Evolutionary conservation across 1,140 invertebrate species (phyloP).

Genomic region (Drosophila grimshawi): DNA sequence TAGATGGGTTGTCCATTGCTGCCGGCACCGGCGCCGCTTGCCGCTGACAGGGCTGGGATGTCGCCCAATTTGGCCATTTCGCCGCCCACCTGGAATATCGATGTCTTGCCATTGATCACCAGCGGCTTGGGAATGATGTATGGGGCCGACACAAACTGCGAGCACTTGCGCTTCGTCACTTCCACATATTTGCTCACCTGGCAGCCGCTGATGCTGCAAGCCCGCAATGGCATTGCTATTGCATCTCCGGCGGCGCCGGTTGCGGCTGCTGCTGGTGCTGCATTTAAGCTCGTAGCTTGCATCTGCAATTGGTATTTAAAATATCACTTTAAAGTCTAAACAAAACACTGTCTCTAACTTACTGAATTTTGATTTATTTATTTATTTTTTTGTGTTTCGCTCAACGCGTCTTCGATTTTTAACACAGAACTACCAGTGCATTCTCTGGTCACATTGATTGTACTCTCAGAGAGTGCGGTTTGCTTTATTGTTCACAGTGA

Average conservation of each 20-base stretch:
- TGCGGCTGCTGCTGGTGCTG: background rate
- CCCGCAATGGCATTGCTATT: conserved; percentile 25
- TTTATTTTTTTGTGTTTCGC: background rate
- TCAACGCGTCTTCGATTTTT: conserved; percentile 23
- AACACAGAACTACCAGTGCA: background rate
- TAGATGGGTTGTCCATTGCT: conserved; percentile 52
- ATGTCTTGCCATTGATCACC: conserved; percentile 62
- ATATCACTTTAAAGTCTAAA: background rate
- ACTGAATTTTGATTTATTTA: background rate
- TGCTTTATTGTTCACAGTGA: conserved; percentile 1
- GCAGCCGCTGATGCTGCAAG: conserved; percentile 57
- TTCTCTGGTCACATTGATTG: conserved; percentile 33
- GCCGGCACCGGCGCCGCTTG: background rate
- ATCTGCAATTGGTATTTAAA: conserved; percentile 5
- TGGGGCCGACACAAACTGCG: conserved; percentile 58
- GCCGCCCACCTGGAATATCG: conserved; percentile 67
- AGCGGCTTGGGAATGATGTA: conserved; percentile 65
- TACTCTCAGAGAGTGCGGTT: background rate
- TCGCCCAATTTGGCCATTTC: conserved; percentile 62
- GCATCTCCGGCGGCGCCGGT: conserved; percentile 1
- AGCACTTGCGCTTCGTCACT: conserved; percentile 64
- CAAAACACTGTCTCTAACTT: background rate
- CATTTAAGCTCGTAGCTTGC: background rate
- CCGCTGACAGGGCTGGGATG: conserved; percentile 39
- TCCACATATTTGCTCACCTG: conserved; percentile 60